Base-by-base conservation (phyloP, 2,113 vertebrate genomes). In the Amphilophus citrinellus region DNA sequence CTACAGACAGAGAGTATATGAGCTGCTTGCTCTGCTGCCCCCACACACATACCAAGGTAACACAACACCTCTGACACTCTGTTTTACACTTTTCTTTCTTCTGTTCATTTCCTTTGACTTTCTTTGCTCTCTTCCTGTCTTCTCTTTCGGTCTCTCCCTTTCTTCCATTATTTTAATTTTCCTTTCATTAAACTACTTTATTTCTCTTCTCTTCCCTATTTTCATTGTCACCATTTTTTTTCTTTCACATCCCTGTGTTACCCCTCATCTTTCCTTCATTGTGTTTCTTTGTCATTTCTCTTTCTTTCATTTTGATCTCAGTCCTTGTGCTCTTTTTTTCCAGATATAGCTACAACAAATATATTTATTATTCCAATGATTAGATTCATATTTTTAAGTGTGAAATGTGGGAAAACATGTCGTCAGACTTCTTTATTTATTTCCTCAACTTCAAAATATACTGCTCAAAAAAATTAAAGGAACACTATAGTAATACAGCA, bases 1-100 rank as follows among this genome's bases (percentile, higher is more conserved):
- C 90, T 98, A 97, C 93, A 97, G 96, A 88, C 96, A 97, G 75
- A 96, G 97, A 77, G 96, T 98, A 73, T 99, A 98, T 87, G 97
- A 98, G 91, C 93, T 99, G 53, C 93, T 99, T 44, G 89, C 96
- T 88, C 93, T 97, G 85, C 94, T 99, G 87, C 96, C 97, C 88
- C 97, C 97, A 11, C 96, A 97, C 84, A 95, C 90, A 3, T 98
- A 97, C 57, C 95, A 97, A 96, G 98, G 98, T 98, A 95, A 1
- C 94, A 91, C 4, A 20, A 11, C 63, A 4, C 24, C 65, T 63
- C 47, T 58, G 3, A 32, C 22, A 22, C 53, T 11, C 20, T 57
- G 30, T 3, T 68, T 71, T 71, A 44, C 39, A 4, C 42, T 9
- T 24, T 53, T 75, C 39, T 17, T 39, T 47, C 20, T 1, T 7